phyloP scores from a whole-genome alignment of 2,797 vertebrate genomes.

The Galagoides demidoff region DNA sequence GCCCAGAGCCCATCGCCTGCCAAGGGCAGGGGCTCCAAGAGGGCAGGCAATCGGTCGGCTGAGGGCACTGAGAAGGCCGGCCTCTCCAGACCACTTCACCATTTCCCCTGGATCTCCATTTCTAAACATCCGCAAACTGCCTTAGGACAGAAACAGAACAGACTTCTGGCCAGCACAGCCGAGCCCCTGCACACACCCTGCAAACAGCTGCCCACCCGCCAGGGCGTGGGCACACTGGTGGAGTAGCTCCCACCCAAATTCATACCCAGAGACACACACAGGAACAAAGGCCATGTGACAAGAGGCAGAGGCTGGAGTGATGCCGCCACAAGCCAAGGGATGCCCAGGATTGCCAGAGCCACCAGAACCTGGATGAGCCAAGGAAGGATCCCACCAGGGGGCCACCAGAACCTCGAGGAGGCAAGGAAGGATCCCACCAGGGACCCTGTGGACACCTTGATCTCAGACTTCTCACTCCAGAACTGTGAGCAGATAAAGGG shows the following conservation, averaged over 20 bases:
- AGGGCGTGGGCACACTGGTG: neutral
- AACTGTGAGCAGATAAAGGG: too few species aligned
- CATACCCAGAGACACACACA: neutral
- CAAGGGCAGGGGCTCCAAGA: neutral
- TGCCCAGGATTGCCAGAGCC: neutral
- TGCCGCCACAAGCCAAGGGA: neutral
- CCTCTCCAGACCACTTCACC: too few species aligned
- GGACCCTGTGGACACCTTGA: neutral
- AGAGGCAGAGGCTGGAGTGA: too few species aligned
- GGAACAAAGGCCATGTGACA: too few species aligned
- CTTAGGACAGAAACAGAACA: neutral
- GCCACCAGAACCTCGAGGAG: neutral
- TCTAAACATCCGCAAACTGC: neutral
- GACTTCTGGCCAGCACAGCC: accelerated
- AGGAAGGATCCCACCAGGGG: too few species aligned
- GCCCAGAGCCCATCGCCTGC: too few species aligned
- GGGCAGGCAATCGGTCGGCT: neutral
- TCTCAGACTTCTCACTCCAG: neutral
- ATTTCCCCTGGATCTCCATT: neutral
- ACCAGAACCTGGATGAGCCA: too few species aligned
- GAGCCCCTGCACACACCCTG: too few species aligned
- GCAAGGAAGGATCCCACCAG: too few species aligned
- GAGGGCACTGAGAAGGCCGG: too few species aligned
- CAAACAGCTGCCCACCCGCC: neutral
- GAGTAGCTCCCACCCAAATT: neutral